Percentiles rank a stretch among this genome's conserved stretches.
Evolutionary conservation across 2,797 vertebrate species (phyloP).

Genomic region (Acrossocheilus fasciatus): DNA sequence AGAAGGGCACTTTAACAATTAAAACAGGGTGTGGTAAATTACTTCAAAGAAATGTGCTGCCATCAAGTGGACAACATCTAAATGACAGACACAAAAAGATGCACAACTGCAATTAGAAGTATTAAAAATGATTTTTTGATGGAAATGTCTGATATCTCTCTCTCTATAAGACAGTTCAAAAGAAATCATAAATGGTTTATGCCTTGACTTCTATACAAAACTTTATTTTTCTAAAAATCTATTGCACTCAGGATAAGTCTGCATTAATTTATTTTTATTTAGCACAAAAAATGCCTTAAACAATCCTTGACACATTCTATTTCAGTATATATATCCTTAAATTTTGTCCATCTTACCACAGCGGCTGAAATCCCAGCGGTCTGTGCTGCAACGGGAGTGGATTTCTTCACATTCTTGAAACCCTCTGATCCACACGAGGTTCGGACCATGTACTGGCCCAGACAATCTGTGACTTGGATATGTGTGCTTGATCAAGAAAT

Average conservation of each 20-base stretch:
- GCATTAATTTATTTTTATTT: not conserved
- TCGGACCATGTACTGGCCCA: slow-evolving; percentile 74
- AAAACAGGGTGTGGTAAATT: not conserved
- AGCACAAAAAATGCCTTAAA: not conserved
- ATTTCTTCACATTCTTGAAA: slow-evolving; percentile 91
- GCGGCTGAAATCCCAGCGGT: slow-evolving; percentile 88
- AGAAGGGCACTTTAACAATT: not conserved
- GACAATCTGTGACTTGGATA: slow-evolving; percentile 84
- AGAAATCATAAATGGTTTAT: not conserved
- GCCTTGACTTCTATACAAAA: not conserved
- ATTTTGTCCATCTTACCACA: slow-evolving; percentile 71
- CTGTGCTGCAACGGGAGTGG: slow-evolving; percentile 89
- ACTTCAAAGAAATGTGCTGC: slow-evolving; percentile 54
- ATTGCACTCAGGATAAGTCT: too few species aligned
- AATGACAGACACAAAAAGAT: not conserved
- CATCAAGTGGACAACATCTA: slow-evolving; percentile 56
- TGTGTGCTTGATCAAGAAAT: slow-evolving; percentile 82
- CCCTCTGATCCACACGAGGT: slow-evolving; percentile 92
- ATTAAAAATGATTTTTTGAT: not conserved
- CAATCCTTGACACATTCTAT: not conserved
- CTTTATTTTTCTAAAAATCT: not conserved
- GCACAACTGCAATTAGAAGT: not conserved
- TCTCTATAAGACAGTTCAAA: not conserved
- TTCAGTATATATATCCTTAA: not conserved
- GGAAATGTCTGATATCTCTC: not conserved